phyloP scores from a whole-genome alignment of 1,140 invertebrate genomes.

The Melipona quadrifasciata region DNA sequence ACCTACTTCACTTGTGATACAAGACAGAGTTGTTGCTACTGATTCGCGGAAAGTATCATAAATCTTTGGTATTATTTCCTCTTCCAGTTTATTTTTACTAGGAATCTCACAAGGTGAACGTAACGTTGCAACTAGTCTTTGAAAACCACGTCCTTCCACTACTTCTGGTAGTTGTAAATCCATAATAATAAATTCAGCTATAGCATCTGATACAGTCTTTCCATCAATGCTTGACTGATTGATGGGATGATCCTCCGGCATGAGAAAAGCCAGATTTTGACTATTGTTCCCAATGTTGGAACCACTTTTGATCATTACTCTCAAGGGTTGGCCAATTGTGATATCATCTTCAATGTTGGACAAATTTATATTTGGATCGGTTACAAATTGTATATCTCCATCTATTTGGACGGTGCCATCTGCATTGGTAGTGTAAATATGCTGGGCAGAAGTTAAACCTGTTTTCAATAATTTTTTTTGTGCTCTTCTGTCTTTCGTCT shows the following conservation, averaged over 20 bases:
- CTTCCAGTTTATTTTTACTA: constrained; percentile 80
- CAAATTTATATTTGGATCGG: constrained; percentile 76
- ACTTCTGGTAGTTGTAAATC: constrained; percentile 81
- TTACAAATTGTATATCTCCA: constrained; percentile 80
- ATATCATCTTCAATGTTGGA: constrained; percentile 75
- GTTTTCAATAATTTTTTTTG: constrained; percentile 77
- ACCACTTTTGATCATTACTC: constrained; percentile 75
- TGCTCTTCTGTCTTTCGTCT: constrained; percentile 78
- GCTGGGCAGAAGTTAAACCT: constrained; percentile 67
- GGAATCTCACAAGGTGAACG: constrained; percentile 83
- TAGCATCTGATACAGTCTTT: constrained; percentile 79
- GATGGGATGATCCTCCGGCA: constrained; percentile 70
- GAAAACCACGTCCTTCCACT: constrained; percentile 82
- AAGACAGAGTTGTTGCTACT: constrained; percentile 72
- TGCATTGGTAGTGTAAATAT: constrained; percentile 80
- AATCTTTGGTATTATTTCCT: constrained; percentile 82
- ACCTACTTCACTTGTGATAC: constrained; percentile 75
- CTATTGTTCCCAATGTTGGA: constrained; percentile 51
- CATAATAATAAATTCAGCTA: constrained; percentile 81
- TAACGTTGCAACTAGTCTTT: constrained; percentile 80
- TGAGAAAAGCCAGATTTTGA: constrained; percentile 71
- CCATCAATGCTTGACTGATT: constrained; percentile 65
- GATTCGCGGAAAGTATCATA: constrained; percentile 80
- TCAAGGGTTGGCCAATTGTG: constrained; percentile 72
- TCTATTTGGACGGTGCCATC: constrained; percentile 81